phyloP scores from a whole-genome alignment of 2,888 invertebrate species.

The Priocnemis perturbator region DNA sequence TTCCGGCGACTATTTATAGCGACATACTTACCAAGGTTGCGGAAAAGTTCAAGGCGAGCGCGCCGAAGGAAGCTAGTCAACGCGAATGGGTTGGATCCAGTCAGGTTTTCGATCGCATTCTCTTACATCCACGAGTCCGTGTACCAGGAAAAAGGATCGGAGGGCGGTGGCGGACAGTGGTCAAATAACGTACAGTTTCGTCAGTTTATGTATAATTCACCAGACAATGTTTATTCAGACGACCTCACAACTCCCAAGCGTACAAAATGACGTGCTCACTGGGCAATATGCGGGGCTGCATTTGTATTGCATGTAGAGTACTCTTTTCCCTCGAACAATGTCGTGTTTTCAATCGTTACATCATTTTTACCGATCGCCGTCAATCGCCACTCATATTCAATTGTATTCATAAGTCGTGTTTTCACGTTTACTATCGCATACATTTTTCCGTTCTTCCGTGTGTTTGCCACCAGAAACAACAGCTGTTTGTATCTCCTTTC shows the following conservation, averaged over 20 bases:
- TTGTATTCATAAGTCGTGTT: conserved; percentile 25
- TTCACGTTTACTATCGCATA: no score
- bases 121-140: background rate
- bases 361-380: conserved; percentile 16
- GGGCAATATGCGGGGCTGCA: conserved; percentile 75
- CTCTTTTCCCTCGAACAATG: conserved; percentile 8
- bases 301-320: conserved; percentile 62
- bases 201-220: conserved; percentile 77
- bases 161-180: background rate
- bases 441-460: conserved; percentile 25
- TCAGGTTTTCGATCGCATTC: background rate
- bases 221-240: conserved; percentile 83
- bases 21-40: conserved; percentile 23
- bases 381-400: background rate
- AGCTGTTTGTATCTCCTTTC: conserved; percentile 70
- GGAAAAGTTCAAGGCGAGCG: conserved; percentile 43
- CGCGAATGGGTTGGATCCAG: background rate
- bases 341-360: conserved; percentile 37
- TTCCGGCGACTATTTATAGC: conserved; percentile 14
- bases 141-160: background rate
- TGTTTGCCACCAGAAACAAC: conserved; percentile 69
- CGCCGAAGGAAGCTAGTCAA: background rate
- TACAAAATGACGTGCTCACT: conserved; percentile 83
- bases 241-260: conserved; percentile 86
- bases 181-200: conserved; percentile 72